A percentile compares a stretch with the other conserved stretches of the same genome.
Conservation (phyloP, 2,888 invertebrate species). For the Tipula vernalis region DNA sequence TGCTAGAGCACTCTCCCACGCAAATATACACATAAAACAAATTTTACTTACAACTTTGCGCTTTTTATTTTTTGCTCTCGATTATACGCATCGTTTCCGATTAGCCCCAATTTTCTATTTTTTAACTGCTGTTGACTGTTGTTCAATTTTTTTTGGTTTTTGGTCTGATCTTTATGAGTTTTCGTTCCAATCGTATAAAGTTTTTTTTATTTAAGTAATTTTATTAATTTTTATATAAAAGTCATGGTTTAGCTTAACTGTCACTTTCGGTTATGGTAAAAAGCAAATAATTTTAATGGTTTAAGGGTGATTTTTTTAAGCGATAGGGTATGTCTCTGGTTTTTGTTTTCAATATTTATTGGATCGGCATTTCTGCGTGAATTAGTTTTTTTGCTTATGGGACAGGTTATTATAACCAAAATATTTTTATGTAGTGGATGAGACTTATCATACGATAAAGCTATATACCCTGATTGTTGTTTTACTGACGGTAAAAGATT, state of each 20-base stretch:
- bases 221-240: neutral
- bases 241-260: neutral
- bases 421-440: neutral
- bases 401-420: neutral
- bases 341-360: neutral
- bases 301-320: neutral
- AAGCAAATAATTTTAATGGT: neutral
- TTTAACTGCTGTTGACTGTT: neutral
- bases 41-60: neutral
- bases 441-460: too few relatives aligned
- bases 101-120: neutral
- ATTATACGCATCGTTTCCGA: constrained; percentile 4
- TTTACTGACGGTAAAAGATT: too few relatives aligned
- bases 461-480: too few relatives aligned
- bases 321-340: neutral
- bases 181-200: neutral
- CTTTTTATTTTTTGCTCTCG: neutral
- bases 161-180: neutral
- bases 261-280: neutral
- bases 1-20: neutral
- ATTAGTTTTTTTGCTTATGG: neutral
- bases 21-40: neutral
- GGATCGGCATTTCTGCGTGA: neutral
- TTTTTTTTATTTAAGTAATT: neutral
- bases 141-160: neutral